Evolutionary conservation across 2,888 invertebrate species (phyloP).

Genomic region (Anoplius nigerrimus): DNA sequence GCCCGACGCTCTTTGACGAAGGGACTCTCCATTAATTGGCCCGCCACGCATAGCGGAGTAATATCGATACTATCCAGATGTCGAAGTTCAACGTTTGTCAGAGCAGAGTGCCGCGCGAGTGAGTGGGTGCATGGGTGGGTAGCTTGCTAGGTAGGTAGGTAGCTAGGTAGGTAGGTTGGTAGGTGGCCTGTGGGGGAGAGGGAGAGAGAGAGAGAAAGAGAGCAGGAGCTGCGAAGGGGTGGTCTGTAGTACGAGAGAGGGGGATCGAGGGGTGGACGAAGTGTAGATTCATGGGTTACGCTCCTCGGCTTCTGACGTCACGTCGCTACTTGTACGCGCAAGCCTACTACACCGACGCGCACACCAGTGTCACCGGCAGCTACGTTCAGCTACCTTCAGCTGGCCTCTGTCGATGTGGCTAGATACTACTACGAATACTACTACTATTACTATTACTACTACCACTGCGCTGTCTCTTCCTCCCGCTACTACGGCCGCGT

Average conservation of each 20-base stretch:
- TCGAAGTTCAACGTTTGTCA: slow-evolving; percentile 25
- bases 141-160: no score
- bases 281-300: slow-evolving; percentile 59
- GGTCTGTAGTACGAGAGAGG: slow-evolving; percentile 5
- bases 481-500: slow-evolving; percentile 17
- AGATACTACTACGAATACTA: slow-evolving; percentile 4
- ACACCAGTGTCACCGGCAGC: not conserved
- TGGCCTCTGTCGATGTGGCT: not conserved
- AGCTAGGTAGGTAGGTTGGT: no score
- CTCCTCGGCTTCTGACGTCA: slow-evolving; percentile 55
- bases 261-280: slow-evolving; percentile 21
- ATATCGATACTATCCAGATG: slow-evolving; percentile 42
- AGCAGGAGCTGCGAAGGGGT: not conserved
- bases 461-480: slow-evolving; percentile 10
- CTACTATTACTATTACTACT: slow-evolving; percentile 1
- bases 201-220: not conserved
- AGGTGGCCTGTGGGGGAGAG: not conserved
- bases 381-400: no score
- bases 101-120: not conserved
- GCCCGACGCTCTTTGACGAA: slow-evolving; percentile 17
- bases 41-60: slow-evolving; percentile 37
- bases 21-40: slow-evolving; percentile 42
- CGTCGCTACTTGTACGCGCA: slow-evolving; percentile 46
- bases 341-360: slow-evolving; percentile 29
- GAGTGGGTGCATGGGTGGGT: slow-evolving; percentile 22